Evolutionary conservation across 2,797 vertebrate species (phyloP).

Genomic region (Etheostoma nigrum): DNA sequence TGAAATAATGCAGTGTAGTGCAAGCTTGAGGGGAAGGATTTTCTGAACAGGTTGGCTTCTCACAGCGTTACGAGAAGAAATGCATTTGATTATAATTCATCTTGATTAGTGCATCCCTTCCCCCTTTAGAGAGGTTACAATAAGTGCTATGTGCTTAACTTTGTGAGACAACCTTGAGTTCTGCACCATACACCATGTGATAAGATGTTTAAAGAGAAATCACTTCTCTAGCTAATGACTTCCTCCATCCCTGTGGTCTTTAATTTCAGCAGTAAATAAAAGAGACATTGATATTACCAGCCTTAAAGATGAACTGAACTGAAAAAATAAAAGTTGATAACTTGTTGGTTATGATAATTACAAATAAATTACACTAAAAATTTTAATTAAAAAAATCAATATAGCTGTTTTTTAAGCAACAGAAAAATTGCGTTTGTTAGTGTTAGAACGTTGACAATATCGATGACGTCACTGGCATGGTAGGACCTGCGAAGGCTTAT

Average conservation of each 20-base stretch:
- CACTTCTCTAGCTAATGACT: conserved; percentile 56
- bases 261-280: conserved; percentile 59
- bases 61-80: background rate
- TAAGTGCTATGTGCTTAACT: conserved; percentile 34
- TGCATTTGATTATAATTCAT: conserved; percentile 35
- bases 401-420: too few species aligned
- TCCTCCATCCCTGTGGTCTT: conserved; percentile 49
- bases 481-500: too few species aligned
- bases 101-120: conserved; percentile 42
- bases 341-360: too few species aligned
- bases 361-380: too few species aligned
- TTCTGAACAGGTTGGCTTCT: conserved; percentile 4
- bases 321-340: too few species aligned
- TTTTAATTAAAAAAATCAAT: too few species aligned
- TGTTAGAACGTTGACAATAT: too few species aligned
- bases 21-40: background rate
- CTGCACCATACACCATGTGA: conserved; percentile 10
- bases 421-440: too few species aligned
- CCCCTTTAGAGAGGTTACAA: conserved; percentile 30
- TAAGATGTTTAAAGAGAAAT: conserved; percentile 54
- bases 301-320: too few species aligned
- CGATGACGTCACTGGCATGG: too few species aligned
- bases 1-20: conserved; percentile 15
- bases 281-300: conserved; percentile 59
- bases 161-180: conserved; percentile 3